Conservation (phyloP, 2,888 invertebrate species). For the Caenorhabditis sp. region DNA sequence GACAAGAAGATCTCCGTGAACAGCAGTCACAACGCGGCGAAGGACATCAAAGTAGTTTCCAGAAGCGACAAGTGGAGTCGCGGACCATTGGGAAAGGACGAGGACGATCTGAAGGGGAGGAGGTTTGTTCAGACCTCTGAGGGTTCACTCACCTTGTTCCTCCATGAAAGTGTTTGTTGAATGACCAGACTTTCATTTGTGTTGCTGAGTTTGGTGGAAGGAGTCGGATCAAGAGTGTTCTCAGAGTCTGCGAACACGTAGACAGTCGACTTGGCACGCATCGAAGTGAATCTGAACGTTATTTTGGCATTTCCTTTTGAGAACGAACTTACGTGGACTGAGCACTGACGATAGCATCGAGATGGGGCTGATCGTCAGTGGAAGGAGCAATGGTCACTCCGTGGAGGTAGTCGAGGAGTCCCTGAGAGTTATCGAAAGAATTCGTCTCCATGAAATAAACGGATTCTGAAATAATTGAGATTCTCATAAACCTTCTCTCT, state of each 20-base stretch:
- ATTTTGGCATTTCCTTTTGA: background rate
- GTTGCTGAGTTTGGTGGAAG: constrained; percentile 26
- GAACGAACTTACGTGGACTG: constrained; percentile 31
- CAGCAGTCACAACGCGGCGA: constrained; percentile 52
- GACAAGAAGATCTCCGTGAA: constrained; percentile 56
- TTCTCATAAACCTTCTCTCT: background rate
- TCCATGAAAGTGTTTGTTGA: constrained; percentile 54
- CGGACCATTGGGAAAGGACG: constrained; percentile 53
- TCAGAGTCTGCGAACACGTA: constrained; percentile 53
- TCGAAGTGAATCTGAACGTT: constrained; percentile 12
- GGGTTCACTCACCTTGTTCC: too few relatives aligned
- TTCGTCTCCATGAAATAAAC: constrained; percentile 52
- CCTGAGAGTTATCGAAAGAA: constrained; percentile 9
- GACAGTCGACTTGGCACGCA: constrained; percentile 46
- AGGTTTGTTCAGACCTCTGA: background rate
- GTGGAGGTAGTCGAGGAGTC: constrained; percentile 38
- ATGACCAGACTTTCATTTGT: constrained; percentile 46
- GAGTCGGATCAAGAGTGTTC: constrained; percentile 12
- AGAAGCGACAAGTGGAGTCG: constrained; percentile 21
- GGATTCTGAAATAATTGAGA: constrained; percentile 5
- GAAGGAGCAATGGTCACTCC: constrained; percentile 20
- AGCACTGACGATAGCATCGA: constrained; percentile 40
- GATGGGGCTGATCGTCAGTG: constrained; percentile 35
- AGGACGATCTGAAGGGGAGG: constrained; percentile 36
- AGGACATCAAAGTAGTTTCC: constrained; percentile 55